A percentile compares a stretch with the other conserved stretches of the same genome.
Evolutionary conservation across 2,888 invertebrate genomes (phyloP).

Genomic region (Venusia cambrica): DNA sequence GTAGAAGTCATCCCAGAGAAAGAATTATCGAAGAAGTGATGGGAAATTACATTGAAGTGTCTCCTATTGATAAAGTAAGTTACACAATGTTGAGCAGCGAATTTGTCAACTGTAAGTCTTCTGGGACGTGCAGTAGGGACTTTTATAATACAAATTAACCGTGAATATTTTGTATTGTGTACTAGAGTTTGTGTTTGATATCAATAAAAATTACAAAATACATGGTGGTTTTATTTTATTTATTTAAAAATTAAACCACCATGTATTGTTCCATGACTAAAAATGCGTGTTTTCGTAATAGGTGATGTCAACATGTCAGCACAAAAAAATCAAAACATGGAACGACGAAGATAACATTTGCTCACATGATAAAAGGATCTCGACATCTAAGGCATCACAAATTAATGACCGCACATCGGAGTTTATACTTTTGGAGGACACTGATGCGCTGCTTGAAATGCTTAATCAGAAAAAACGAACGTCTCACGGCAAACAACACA

Average conservation of each 20-base stretch:
- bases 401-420: constrained; percentile 15
- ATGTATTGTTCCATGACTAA: constrained; percentile 27
- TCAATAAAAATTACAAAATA: constrained; percentile 33
- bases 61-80: constrained; percentile 57
- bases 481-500: constrained; percentile 2
- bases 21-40: constrained; percentile 59
- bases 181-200: constrained; percentile 12
- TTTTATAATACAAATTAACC: constrained; percentile 5
- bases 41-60: constrained; percentile 51
- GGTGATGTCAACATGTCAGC: constrained; percentile 32
- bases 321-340: constrained; percentile 10
- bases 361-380: constrained; percentile 10
- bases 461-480: constrained; percentile 18
- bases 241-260: constrained; percentile 38
- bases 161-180: constrained; percentile 1
- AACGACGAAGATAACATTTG: constrained; percentile 27
- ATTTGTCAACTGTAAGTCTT: constrained; percentile 17
- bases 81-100: constrained; percentile 42
- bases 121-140: constrained; percentile 10
- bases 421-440: constrained; percentile 15
- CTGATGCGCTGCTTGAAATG: constrained; percentile 18
- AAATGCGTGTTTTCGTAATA: constrained; percentile 37
- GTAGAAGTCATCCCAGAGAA: constrained; percentile 46
- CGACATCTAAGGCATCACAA: constrained; percentile 10
- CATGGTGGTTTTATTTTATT: constrained; percentile 53